Conservation (phyloP, 2,888 invertebrate genomes). For the Odontomyia ornata region DNA sequence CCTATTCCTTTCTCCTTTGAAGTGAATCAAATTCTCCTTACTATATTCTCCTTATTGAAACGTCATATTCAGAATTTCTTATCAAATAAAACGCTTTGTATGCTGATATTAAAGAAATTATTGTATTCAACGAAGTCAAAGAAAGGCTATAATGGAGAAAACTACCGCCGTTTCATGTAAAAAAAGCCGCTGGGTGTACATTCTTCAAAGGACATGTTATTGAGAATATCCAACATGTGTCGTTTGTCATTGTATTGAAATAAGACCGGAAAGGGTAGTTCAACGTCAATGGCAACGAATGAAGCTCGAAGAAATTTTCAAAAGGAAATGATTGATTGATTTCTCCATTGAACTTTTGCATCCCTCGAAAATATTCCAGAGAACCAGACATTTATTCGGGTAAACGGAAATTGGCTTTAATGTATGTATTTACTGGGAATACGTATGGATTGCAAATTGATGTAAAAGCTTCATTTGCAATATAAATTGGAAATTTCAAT, state of each 20-base stretch:
- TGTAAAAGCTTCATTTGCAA: not conserved
- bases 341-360: not conserved
- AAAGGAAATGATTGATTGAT: conserved; percentile 23
- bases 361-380: not conserved
- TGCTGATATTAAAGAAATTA: not conserved
- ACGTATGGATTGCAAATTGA: not conserved
- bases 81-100: not conserved
- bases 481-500: not conserved
- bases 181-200: too few relatives aligned
- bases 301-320: not conserved
- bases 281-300: not conserved
- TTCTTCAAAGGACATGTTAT: too few relatives aligned
- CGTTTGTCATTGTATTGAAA: conserved; percentile 1
- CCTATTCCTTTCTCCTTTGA: not conserved
- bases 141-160: too few relatives aligned
- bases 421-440: not conserved
- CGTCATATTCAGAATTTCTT: not conserved
- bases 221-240: not conserved
- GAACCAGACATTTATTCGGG: not conserved
- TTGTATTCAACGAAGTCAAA: not conserved
- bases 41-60: not conserved
- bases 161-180: too few relatives aligned
- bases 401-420: conserved; percentile 15
- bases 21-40: not conserved
- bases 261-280: not conserved